These are phyloP conservation scores for Malurus alboscapulatus DNA, from an alignment of 2,113 vertebrate genomes.

Conservation along the genomic window DNA sequence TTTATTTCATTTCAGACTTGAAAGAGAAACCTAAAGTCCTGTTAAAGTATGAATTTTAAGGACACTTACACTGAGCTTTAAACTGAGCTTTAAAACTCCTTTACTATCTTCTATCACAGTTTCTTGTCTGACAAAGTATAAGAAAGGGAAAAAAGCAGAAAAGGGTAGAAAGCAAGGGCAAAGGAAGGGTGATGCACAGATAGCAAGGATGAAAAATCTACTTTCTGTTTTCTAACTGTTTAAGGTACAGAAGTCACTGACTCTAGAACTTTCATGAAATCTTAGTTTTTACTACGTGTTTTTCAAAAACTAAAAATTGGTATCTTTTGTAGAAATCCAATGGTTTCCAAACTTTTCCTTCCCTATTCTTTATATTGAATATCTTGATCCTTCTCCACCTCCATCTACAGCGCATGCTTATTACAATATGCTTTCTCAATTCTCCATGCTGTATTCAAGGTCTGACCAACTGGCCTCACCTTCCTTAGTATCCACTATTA, in stretches of 20 bases:
- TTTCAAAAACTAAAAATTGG: background rate
- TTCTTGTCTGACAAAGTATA: background rate
- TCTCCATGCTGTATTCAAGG: background rate
- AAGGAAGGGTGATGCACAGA: background rate
- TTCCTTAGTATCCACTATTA: accelerated
- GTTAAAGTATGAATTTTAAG: background rate
- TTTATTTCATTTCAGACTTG: background rate
- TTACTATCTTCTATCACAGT: background rate
- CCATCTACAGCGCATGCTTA: accelerated
- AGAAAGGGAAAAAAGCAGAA: background rate
- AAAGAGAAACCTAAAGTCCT: background rate
- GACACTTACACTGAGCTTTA: background rate
- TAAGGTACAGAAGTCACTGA: background rate
- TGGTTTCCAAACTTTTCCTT: background rate
- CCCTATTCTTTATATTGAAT: background rate
- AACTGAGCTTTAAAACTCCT: background rate
- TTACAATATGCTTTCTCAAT: background rate
- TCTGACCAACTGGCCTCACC: accelerated
- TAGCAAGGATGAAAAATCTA: background rate
- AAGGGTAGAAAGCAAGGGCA: background rate
- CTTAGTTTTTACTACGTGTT: background rate
- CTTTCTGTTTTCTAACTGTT: background rate
- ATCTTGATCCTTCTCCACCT: background rate
- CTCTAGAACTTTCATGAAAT: background rate
- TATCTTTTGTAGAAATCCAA: background rate